Evolutionary conservation across 2,797 vertebrate genomes (phyloP), one percentile per base, ranked within the genome.

Genomic region (Anguilla marmorata): DNA sequence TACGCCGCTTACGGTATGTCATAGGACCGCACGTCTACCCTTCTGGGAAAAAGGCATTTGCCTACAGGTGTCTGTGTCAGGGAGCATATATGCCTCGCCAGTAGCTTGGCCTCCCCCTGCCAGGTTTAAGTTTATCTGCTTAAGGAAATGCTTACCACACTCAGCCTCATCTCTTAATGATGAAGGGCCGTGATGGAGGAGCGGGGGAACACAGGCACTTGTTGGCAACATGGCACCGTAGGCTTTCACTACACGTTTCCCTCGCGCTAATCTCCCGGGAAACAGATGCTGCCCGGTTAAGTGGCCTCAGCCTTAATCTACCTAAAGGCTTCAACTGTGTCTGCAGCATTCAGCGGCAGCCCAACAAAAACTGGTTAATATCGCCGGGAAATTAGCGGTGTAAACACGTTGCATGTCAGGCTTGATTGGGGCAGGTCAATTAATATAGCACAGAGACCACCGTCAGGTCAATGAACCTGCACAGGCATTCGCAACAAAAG

Each of bases 201-300:
- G 72, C 11, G 9, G 1, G 27, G 63, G 48, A 21, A 76, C 85
- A 86, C 85, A 27, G 48, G 24, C 85, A 84, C 83, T 41, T 84
- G 85, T 85, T 72, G 86, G 24, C 2, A n/a, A 19, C 86, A 74
- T 24, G 30, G 21, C 7, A 56, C 50, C 0, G 16, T 52, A 12
- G 41, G 84, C 87, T 91, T 92, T 92, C 86, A 86, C 90, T 90
- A 45, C 83, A 37, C 24, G 87, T 90, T 87, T 87, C 69, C 85
- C 85, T 88, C 74, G 50, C 88, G 19, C 52, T 52, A 89, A 91
- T 90, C 89, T 84, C 76, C 63, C 69, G 30, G 63, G 72, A 88
- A 91, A 90, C 90, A 91, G 90, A 91, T 89, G 88, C 86, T 88
- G 52, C 24, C 84, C 54, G 86, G 87, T 69, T 89, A 91, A 91